Evolutionary conservation across 2,113 vertebrate genomes (phyloP), one percentile per base, ranked within the genome.

Genomic region (Bostrychus sinensis): DNA sequence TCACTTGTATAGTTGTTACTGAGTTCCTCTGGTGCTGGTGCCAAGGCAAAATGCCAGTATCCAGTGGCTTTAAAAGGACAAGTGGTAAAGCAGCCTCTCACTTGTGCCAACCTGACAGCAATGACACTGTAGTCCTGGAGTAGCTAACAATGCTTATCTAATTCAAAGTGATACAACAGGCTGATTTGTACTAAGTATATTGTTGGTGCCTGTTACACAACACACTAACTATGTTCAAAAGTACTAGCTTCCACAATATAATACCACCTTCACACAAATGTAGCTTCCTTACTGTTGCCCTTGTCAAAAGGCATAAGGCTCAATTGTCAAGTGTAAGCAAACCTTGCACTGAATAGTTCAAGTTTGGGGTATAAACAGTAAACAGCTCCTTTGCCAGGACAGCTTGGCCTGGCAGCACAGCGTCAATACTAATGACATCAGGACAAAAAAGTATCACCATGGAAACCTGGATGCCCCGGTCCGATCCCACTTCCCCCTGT

Each of bases 391-490:
- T 45, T 54, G 73, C 82, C 79, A 69, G 84, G 82, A 82, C 78
- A 77, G 83, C 82, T 70, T 75, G 85, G 78, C 71, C 70, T 70
- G 42, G 77, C 63, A 55, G 77, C 84, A 84, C 86, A 81, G 58
- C 82, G 23, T 84, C 85, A 88, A 90, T 91, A 85, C 79, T 86
- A 91, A 89, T 86, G 85, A 79, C 85, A 89, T 86, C 79, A 86
- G 67, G 78, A 86, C 57, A 89, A 88, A 87, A 32, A 83, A 67
- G 81, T 81, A 57, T 90, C 70, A 56, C 88, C 71, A 90, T 86
- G 82, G 84, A 66, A 89, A 89, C 85, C 76, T 66, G 71, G 69
- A 80, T 57, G 70, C 78, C 66, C 68, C 48, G 19, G 65, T 57
- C 56, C 55, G 17, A 59, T 68, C 78, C 69, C 57, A 62, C 48